These are phyloP conservation scores for Drosophila ogumai DNA, from an alignment of 1,140 invertebrate genomes.

Conservation along the genomic window DNA sequence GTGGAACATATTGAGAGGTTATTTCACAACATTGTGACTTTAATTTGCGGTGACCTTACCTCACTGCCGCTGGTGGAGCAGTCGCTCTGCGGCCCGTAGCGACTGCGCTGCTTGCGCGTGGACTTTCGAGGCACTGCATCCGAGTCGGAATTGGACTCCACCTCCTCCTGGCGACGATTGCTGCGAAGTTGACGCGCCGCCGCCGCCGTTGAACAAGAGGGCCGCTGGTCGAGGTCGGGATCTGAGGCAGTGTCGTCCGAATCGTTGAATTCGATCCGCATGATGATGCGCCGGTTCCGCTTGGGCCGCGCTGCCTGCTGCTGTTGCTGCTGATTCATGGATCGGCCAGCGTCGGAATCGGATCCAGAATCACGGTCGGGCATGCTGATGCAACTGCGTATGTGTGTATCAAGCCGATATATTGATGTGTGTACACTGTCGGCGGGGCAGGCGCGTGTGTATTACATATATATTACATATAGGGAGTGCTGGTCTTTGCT, in stretches of 20 bases:
- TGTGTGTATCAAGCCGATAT: conserved; percentile 57
- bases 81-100: conserved; percentile 60
- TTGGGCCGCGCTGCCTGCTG: conserved; percentile 35
- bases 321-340: conserved; percentile 58
- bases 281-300: conserved; percentile 77
- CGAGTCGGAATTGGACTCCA: conserved; percentile 63
- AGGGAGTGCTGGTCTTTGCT: conserved; percentile 37
- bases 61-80: conserved; percentile 82
- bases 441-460: conserved; percentile 45
- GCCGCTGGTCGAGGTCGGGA: conserved; percentile 40
- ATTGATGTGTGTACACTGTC: conserved; percentile 43
- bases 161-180: conserved; percentile 23
- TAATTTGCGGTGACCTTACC: conserved; percentile 57
- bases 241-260: conserved; percentile 64
- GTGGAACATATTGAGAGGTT: neutral
- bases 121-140: conserved; percentile 42
- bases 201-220: conserved; percentile 40
- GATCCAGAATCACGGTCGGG: conserved; percentile 54
- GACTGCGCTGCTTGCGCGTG: conserved; percentile 66
- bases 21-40: neutral
- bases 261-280: conserved; percentile 83
- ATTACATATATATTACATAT: conserved; percentile 52
- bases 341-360: conserved; percentile 61
- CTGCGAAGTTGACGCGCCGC: conserved; percentile 23
- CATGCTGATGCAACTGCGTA: conserved; percentile 78